Conservation (phyloP, 1,140 invertebrate species). For the Magallana angulata region DNA sequence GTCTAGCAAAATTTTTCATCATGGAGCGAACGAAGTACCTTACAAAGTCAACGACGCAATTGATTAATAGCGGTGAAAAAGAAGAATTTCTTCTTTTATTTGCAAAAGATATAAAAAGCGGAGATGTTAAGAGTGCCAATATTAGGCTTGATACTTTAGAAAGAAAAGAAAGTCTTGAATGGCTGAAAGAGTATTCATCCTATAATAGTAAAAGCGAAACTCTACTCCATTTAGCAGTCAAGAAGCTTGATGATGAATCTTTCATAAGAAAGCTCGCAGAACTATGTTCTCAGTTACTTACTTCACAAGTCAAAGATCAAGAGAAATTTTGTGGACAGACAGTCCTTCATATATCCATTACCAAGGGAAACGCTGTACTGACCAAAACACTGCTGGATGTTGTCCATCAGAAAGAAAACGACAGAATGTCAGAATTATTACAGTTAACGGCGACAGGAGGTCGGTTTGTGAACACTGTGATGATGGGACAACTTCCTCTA, state of each 20-base stretch:
- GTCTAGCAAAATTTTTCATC: background rate
- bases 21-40: slow-evolving; percentile 46
- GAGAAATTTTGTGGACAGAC: slow-evolving; percentile 65
- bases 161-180: background rate
- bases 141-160: background rate
- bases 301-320: slow-evolving; percentile 27
- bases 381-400: slow-evolving; percentile 51
- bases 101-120: background rate
- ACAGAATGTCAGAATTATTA: slow-evolving; percentile 47
- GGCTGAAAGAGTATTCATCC: background rate
- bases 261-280: slow-evolving; percentile 49
- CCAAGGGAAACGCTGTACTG: slow-evolving; percentile 60
- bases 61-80: background rate
- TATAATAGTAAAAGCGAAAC: slow-evolving; percentile 52
- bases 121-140: background rate
- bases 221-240: slow-evolving; percentile 58
- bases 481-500: slow-evolving; percentile 70
- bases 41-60: background rate
- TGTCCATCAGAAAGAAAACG: background rate
- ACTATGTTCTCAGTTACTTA: slow-evolving; percentile 55
- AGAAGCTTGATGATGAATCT: slow-evolving; percentile 47
- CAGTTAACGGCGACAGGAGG: slow-evolving; percentile 57
- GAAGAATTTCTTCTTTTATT: background rate
- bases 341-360: slow-evolving; percentile 66
- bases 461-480: slow-evolving; percentile 65